These are phyloP conservation scores for Lates calcarifer DNA, from an alignment of 2,113 vertebrate genomes.

Conservation along the genomic window DNA sequence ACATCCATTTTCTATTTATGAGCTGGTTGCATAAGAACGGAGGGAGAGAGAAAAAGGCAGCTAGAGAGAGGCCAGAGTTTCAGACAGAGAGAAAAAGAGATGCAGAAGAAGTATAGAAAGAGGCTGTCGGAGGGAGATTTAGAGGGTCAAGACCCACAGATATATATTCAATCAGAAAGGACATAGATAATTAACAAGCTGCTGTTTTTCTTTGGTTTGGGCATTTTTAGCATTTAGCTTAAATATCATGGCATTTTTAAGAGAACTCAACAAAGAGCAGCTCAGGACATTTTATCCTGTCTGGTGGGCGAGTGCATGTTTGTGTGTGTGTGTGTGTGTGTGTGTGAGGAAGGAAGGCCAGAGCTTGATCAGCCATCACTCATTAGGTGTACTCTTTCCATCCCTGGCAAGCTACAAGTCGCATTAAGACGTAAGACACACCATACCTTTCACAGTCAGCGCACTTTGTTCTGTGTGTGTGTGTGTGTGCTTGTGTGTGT, in stretches of 20 bases:
- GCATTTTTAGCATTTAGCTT: constrained; percentile 36
- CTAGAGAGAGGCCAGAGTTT: constrained; percentile 32
- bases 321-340: constrained; percentile 16
- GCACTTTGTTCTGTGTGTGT: constrained; percentile 12
- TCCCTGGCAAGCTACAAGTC: constrained; percentile 9
- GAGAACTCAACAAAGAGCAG: constrained; percentile 32
- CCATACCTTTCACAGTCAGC: neutral
- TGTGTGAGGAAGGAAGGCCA: constrained; percentile 12
- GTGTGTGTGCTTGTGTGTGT: constrained; percentile 23
- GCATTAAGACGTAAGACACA: constrained; percentile 37
- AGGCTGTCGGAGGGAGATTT: neutral
- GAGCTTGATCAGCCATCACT: constrained; percentile 33
- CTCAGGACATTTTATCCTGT: constrained; percentile 41
- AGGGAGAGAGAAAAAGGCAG: constrained; percentile 6
- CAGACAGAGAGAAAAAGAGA: constrained; percentile 18
- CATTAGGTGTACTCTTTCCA: constrained; percentile 13
- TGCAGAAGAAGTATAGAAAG: constrained; percentile 23
- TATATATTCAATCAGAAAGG: constrained; percentile 9
- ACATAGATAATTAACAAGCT: constrained; percentile 24
- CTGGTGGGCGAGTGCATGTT: constrained; percentile 2
- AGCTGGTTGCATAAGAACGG: constrained; percentile 68
- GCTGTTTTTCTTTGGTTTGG: constrained; percentile 12
- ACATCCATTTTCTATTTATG: constrained; percentile 73
- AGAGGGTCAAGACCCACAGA: constrained; percentile 1
- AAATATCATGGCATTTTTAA: constrained; percentile 59